phyloP scores from a whole-genome alignment of 2,113 vertebrate species.

The Megaceryle torquata region DNA sequence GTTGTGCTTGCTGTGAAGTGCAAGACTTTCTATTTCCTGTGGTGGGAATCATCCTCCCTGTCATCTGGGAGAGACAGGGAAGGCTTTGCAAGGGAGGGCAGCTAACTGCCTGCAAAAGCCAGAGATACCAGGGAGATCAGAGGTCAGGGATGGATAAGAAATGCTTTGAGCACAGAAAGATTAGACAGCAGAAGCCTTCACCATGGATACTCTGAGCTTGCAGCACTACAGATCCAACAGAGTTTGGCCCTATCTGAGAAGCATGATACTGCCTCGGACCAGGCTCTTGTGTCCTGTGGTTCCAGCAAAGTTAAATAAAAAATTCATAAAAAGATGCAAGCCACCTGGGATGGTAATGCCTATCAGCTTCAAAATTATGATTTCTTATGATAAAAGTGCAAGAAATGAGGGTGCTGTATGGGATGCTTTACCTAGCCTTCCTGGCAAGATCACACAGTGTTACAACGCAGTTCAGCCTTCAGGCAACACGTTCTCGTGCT shows the following conservation, averaged over 20 bases:
- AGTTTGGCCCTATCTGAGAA: background rate
- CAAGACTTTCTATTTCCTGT: background rate
- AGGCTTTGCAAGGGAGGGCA: background rate
- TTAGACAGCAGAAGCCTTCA: background rate
- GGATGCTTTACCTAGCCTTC: background rate
- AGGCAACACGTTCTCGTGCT: background rate
- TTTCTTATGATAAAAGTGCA: background rate
- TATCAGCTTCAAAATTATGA: background rate
- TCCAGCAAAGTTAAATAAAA: background rate
- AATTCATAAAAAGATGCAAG: background rate
- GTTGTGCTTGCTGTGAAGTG: accelerated
- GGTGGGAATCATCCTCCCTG: background rate
- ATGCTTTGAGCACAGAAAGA: background rate
- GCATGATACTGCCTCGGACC: background rate
- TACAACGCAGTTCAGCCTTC: constrained; percentile 14
- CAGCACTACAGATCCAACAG: background rate
- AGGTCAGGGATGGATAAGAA: background rate
- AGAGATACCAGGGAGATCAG: background rate
- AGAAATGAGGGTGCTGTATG: background rate
- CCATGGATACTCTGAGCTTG: background rate
- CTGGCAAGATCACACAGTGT: background rate
- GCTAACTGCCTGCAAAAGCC: background rate
- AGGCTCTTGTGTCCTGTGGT: background rate
- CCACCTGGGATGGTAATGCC: background rate
- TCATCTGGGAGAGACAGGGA: background rate